These are phyloP conservation scores for Aphrophora alni DNA, from an alignment of 2,888 invertebrate species.

Conservation along the genomic window DNA sequence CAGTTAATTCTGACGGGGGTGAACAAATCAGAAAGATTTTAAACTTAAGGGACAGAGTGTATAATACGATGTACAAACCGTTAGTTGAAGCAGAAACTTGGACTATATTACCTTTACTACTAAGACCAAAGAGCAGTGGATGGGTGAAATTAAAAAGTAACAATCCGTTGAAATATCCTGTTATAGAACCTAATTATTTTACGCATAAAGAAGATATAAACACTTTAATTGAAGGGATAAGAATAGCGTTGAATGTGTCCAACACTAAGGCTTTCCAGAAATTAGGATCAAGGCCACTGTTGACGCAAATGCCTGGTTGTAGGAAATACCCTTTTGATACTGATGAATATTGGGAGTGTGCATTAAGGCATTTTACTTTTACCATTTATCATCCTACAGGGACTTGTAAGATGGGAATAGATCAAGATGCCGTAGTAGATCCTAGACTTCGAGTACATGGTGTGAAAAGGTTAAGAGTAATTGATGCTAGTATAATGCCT, in stretches of 20 bases:
- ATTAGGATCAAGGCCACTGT: slow-evolving; percentile 79
- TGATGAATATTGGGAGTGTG: slow-evolving; percentile 88
- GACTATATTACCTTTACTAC: slow-evolving; percentile 79
- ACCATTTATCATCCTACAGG: slow-evolving; percentile 86
- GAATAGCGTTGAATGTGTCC: slow-evolving; percentile 80
- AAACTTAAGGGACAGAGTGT: slow-evolving; percentile 78
- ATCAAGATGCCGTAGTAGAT: slow-evolving; percentile 81
- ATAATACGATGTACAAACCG: slow-evolving; percentile 85
- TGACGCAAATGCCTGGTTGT: slow-evolving; percentile 84
- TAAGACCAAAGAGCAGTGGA: slow-evolving; percentile 88
- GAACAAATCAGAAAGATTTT: slow-evolving; percentile 79
- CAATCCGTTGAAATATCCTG: slow-evolving; percentile 83
- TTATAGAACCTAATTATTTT: slow-evolving; percentile 92
- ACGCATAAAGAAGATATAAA: slow-evolving; percentile 82
- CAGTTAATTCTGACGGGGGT: slow-evolving; percentile 81
- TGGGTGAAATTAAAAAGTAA: slow-evolving; percentile 81
- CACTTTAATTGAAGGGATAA: slow-evolving; percentile 82
- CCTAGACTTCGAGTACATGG: slow-evolving; percentile 79
- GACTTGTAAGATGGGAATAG: slow-evolving; percentile 87
- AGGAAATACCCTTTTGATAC: slow-evolving; percentile 72
- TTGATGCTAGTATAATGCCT: slow-evolving; percentile 89
- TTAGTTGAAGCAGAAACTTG: slow-evolving; percentile 80
- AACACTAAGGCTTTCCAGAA: slow-evolving; percentile 80
- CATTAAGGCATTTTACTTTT: slow-evolving; percentile 78
- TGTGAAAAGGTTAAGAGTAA: slow-evolving; percentile 76